Evolutionary conservation across 2,888 invertebrate species (phyloP).

Genomic region (Geotrupes spiniger): DNA sequence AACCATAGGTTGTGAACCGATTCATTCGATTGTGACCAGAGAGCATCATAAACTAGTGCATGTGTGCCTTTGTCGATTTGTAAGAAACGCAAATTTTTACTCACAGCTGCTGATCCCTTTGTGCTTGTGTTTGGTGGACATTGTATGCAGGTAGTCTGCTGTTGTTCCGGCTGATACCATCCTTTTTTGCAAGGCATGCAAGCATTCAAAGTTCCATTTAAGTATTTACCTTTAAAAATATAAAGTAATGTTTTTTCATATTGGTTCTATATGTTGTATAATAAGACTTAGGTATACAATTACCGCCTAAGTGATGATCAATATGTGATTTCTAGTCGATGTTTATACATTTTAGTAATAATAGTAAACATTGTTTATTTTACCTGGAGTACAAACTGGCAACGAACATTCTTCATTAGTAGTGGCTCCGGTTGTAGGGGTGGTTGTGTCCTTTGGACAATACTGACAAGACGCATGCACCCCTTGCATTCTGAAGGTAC

Average conservation of each 20-base stretch:
- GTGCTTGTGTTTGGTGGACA: slow-evolving; percentile 93
- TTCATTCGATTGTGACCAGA: too few relatives aligned
- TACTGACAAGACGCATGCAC: slow-evolving; percentile 83
- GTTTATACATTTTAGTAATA: too few relatives aligned
- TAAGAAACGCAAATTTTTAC: too few relatives aligned
- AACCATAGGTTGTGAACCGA: too few relatives aligned
- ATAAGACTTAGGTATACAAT: neutral
- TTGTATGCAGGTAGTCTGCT: slow-evolving; percentile 80
- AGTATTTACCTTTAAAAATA: slow-evolving; percentile 65
- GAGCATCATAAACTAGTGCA: too few relatives aligned
- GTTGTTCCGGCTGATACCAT: slow-evolving; percentile 84
- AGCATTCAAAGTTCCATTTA: slow-evolving; percentile 81
- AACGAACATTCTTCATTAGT: slow-evolving; percentile 89
- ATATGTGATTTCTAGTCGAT: too few relatives aligned
- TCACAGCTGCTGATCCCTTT: slow-evolving; percentile 74
- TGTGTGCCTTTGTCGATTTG: too few relatives aligned
- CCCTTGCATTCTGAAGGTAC: slow-evolving; percentile 68
- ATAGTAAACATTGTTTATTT: too few relatives aligned
- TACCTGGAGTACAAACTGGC: slow-evolving; percentile 79
- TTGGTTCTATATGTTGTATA: neutral
- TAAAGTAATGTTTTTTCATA: neutral
- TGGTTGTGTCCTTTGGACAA: slow-evolving; percentile 89
- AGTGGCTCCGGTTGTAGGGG: slow-evolving; percentile 78
- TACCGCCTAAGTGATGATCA: too few relatives aligned
- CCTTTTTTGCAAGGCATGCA: slow-evolving; percentile 88